These are phyloP conservation scores for Echiichthys vipera DNA, from an alignment of 2,797 vertebrate species.

Conservation along the genomic window DNA sequence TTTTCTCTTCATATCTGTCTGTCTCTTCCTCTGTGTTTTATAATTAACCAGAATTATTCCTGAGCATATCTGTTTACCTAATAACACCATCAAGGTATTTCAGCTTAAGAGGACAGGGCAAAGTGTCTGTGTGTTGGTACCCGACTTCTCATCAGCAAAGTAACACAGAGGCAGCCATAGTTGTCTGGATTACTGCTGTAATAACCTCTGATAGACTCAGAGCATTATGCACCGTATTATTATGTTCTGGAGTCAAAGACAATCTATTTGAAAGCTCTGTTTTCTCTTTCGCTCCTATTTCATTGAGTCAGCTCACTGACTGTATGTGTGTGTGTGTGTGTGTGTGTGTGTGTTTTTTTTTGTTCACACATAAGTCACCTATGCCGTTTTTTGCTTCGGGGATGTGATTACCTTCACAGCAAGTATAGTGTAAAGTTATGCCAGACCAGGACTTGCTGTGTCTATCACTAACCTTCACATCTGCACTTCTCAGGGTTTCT, in stretches of 20 bases:
- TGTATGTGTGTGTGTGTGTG: conserved; percentile 17
- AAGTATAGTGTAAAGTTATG: conserved; percentile 31
- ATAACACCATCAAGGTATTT: conserved; percentile 2
- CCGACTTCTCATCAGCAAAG: conserved; percentile 30
- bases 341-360: conserved; percentile 18
- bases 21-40: conserved; percentile 33
- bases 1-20: conserved; percentile 13
- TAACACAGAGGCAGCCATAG: conserved; percentile 19
- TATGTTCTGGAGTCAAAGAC: conserved; percentile 54
- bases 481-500: conserved; percentile 14
- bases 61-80: conserved; percentile 1
- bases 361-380: conserved; percentile 15
- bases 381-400: conserved; percentile 5
- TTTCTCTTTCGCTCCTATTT: conserved; percentile 42
- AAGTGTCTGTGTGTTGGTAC: conserved; percentile 22
- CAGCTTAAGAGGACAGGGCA: conserved; percentile 15
- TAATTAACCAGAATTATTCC: conserved; percentile 33
- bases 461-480: conserved; percentile 34
- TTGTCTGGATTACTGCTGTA: conserved; percentile 56
- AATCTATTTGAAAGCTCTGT: conserved; percentile 59
- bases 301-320: conserved; percentile 41
- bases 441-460: background rate
- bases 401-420: conserved; percentile 37
- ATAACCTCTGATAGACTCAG: conserved; percentile 50
- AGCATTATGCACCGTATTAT: conserved; percentile 51